These are phyloP conservation scores for Pristis pectinata DNA, from an alignment of 2,797 vertebrate genomes.

Conservation along the genomic window DNA sequence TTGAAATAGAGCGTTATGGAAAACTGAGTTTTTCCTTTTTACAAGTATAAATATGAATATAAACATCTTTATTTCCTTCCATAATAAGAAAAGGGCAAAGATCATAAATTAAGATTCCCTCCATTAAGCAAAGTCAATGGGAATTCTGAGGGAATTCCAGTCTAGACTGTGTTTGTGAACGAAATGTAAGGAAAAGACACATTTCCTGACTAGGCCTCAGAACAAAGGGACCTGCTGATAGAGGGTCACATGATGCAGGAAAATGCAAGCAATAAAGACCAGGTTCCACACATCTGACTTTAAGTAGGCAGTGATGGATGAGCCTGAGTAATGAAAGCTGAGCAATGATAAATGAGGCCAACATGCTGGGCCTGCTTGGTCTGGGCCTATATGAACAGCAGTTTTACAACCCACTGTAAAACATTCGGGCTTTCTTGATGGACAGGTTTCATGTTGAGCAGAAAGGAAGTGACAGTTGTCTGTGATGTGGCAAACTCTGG, in stretches of 20 bases:
- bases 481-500: conserved; percentile 11
- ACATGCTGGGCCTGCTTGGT: conserved; percentile 44
- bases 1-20: conserved; percentile 37
- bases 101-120: conserved; percentile 49
- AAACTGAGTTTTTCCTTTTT: conserved; percentile 47
- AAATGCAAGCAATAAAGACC: conserved; percentile 40
- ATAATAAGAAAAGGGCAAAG: conserved; percentile 48
- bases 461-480: conserved; percentile 44
- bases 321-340: conserved; percentile 46
- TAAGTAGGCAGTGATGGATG: conserved; percentile 53
- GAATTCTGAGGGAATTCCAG: conserved; percentile 43
- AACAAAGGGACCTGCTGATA: conserved; percentile 51
- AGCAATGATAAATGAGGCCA: conserved; percentile 48
- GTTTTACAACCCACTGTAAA: conserved; percentile 44
- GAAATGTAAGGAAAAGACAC: conserved; percentile 45
- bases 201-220: conserved; percentile 43
- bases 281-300: conserved; percentile 44
- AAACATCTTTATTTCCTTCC: conserved; percentile 50
- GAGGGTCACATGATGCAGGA: conserved; percentile 41
- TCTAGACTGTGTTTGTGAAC: conserved; percentile 48
- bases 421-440: conserved; percentile 41
- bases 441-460: conserved; percentile 40
- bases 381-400: conserved; percentile 37
- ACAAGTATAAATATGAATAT: conserved; percentile 48
- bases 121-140: conserved; percentile 51